Evolutionary conservation across 2,797 vertebrate genomes (phyloP).

Genomic region (Rhynchonycteris naso): DNA sequence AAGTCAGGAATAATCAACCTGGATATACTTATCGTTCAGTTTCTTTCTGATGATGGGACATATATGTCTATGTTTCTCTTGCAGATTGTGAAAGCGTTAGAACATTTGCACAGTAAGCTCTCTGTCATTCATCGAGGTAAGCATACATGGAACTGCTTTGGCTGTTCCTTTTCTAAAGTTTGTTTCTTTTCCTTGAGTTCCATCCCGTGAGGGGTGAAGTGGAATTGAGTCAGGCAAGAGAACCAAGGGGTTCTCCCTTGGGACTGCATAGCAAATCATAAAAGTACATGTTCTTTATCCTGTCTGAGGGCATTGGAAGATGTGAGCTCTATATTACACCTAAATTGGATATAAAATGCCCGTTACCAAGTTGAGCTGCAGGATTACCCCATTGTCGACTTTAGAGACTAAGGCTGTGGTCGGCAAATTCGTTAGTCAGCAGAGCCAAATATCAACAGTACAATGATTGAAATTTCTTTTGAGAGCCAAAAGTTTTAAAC

Average conservation of each 20-base stretch:
- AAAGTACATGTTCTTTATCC: not conserved
- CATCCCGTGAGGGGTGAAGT: not conserved
- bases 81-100: constrained; percentile 97
- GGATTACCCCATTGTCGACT: not conserved
- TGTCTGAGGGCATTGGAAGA: not conserved
- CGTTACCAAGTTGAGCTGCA: not conserved
- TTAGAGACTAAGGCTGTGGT: not conserved
- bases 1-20: not conserved
- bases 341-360: not conserved
- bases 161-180: not conserved
- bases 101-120: constrained; percentile 98
- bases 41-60: not conserved
- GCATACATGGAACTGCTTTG: constrained; percentile 31
- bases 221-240: not conserved
- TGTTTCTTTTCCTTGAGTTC: not conserved
- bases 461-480: too few relatives aligned
- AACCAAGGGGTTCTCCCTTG: not conserved
- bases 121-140: constrained; percentile 98
- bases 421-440: too few relatives aligned
- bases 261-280: not conserved
- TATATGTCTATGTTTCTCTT: constrained; percentile 67
- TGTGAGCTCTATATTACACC: not conserved
- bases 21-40: not conserved
- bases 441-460: too few relatives aligned
- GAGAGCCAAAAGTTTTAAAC: too few relatives aligned